These are phyloP conservation scores for Luperina nickerlii DNA, from an alignment of 2,888 invertebrate species.

Conservation along the genomic window DNA sequence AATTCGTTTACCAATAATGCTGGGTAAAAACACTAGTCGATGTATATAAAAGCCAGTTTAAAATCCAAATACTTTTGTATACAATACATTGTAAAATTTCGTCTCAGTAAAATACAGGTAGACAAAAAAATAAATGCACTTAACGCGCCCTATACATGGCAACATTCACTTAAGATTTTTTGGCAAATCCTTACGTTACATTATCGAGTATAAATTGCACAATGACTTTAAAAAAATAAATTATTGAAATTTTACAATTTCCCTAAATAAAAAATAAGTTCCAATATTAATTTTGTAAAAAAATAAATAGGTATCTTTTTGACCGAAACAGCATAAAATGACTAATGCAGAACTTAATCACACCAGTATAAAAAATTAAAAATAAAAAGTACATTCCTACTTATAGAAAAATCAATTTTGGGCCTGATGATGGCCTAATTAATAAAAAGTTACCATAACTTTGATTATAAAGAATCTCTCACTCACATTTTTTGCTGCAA, in stretches of 20 bases:
- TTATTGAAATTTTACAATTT: constrained; percentile 62
- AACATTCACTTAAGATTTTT: constrained; percentile 80
- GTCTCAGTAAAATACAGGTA: constrained; percentile 77
- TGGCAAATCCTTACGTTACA: constrained; percentile 79
- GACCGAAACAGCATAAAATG: constrained; percentile 59
- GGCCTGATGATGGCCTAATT: constrained; percentile 67
- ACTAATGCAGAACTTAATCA: constrained; percentile 59
- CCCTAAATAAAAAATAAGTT: constrained; percentile 72
- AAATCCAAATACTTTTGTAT: constrained; percentile 79
- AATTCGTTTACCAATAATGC: constrained; percentile 82
- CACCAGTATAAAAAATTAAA: constrained; percentile 58
- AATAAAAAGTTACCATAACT: constrained; percentile 67
- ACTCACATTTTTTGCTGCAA: constrained; percentile 9
- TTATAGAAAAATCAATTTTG: constrained; percentile 66
- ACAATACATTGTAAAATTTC: constrained; percentile 78
- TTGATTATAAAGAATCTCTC: constrained; percentile 56
- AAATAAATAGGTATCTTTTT: constrained; percentile 69
- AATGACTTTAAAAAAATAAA: constrained; percentile 72
- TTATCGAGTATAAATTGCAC: constrained; percentile 79
- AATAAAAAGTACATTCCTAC: constrained; percentile 61
- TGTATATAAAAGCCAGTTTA: constrained; percentile 85
- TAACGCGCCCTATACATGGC: constrained; percentile 85
- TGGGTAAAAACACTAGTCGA: constrained; percentile 82
- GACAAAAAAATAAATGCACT: constrained; percentile 87
- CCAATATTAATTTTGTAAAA: constrained; percentile 73